Base-by-base conservation (phyloP, 2,797 vertebrate genomes). In the Sciurus vulgaris region DNA sequence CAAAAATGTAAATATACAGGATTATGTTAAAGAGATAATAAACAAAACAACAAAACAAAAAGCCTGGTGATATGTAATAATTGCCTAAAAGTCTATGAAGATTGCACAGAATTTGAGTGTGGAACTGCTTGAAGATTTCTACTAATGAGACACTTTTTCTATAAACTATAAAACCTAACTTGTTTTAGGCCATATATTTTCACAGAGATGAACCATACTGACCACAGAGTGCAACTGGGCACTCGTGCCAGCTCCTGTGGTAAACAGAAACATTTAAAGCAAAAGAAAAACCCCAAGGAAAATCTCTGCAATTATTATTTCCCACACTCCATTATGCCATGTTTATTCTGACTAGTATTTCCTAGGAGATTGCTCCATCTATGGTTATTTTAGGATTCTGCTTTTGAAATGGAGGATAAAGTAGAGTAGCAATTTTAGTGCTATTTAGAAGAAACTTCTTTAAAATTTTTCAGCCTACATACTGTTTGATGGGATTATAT, bases 271-370 rank as follows among this genome's bases (percentile, higher is more conserved):
- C 51, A 73, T 73, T 96, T 91, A 12, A 67, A 69, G 12, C 81
- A 76, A 97, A 83, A 97, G 93, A 67, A 95, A 86, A 97, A 82
- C 51, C 96, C 10, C 77, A 95, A 44, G 49, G 94, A 92, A 94
- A 54, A 41, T n/a, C 12, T 83, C 78, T 92, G 72, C 54, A 79
- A 41, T 94, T 95, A 84, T 95, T 96, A 86, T 14, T 96, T 96
- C 93, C 94, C 76, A 94, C 7, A 63, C 69, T 96, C 38, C 47
- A 26, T 96, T 94, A 94, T 89, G 59, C 26, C 89, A 91, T 30
- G 10, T 51, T 78, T 94, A 94, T 89, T 94, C 44, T 54, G 94
- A 96, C 63, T 65, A 88, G 61, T 83, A 41, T 82, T 91, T 95
- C 61, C 54, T 74, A 73, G 91, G 83, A 91, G 67, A 93, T 26